Base-by-base conservation (phyloP, 1,140 invertebrate genomes). In the Mactra quadrangularis region DNA sequence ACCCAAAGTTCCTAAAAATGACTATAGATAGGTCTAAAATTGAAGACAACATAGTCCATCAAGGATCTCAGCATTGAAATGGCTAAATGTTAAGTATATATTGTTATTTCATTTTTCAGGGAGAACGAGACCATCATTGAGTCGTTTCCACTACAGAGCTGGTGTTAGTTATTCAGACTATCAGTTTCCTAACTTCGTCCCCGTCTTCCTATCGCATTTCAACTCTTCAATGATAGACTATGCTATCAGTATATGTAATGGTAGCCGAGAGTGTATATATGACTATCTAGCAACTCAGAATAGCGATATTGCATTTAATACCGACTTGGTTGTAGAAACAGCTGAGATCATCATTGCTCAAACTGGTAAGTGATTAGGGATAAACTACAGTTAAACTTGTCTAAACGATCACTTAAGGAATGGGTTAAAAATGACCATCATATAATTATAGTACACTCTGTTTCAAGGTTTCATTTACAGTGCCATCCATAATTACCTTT, bases 121-220 rank as follows among this genome's bases (percentile, higher is more conserved):
- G 85, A 72, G 71, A 29, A 35, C 78, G n/a, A 77, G 33, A 0
- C 6, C 29, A 17, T 3, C 13, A 6, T 35, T 45, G 9, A 64
- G 62, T 33, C 19, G 59, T 0, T 84, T 86, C 70, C 25, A 25
- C 13, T 82, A 84, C 41, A 17, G 17, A 25, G 38, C 55, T 35
- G 85, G 82, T 3, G 17, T 41, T 19, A 53, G 31, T 15, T 35
- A 75, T n/a, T 7, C 22, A 3, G 38, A 53, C 29, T 74, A 53
- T 55, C 59, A 74, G 17, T 60, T 81, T 60, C 47, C 78, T 31
- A 35, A 33, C 7, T 86, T 86, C 52, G 47, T 59, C 11, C 85
- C 85, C 27, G 62, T 84, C 33, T 86, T 86, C 29, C n/a, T 84
- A 31, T 59, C 68, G n/a, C 77, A 82, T 15, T 78, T 53, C 15